Evolutionary conservation across 2,888 invertebrate genomes (phyloP), one percentile per base, ranked within the genome.

Genomic region (Clivina fossor): DNA sequence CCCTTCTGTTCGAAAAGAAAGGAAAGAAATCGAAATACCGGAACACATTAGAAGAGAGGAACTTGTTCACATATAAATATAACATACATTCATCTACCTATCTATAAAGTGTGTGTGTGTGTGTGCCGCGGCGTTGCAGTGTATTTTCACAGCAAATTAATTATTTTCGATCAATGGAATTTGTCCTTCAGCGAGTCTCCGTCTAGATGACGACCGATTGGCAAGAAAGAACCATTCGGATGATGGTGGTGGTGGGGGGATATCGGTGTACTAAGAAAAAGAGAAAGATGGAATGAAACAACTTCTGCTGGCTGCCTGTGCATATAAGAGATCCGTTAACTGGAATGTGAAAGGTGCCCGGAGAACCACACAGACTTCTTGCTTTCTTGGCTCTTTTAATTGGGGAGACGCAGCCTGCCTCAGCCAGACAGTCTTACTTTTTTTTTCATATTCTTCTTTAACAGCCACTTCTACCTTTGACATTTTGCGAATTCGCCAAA

Each of bases 321-420:
- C n/a, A n/a, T n/a, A n/a, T n/a, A n/a, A n/a, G 41, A 24, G 51
- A 40, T 54, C 54, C 46, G 55, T 47, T 55, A 55, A 19, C 47
- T 47, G 55, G 55, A 55, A 55, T 55, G 55, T 55, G 55, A 55
- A 55, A 55, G 55, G 55, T n/a, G n/a, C n/a, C n/a, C 43, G 26
- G 26, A 26, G 26, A 43, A 43, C 43, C 43, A 43, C 43, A 43
- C 43, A 18, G 18, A 24, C 26, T 43, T 43, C 43, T 26, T 43
- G 41, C 28, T 26, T 41, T n/a, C 24, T 19, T 41, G 11, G 19
- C 41, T 46, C 28, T 46, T 54, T 54, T 54, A 54, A 54, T 54
- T 54, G 54, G 54, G 54, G 54, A 41, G 9, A 3, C 13, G 40
- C 49, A 49, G 51, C 33, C 51, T 43, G 15, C n/a, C n/a, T n/a